Evolutionary conservation across 2,113 vertebrate genomes (phyloP), one percentile per base, ranked within the genome.

Genomic region (Tinamus guttatus): DNA sequence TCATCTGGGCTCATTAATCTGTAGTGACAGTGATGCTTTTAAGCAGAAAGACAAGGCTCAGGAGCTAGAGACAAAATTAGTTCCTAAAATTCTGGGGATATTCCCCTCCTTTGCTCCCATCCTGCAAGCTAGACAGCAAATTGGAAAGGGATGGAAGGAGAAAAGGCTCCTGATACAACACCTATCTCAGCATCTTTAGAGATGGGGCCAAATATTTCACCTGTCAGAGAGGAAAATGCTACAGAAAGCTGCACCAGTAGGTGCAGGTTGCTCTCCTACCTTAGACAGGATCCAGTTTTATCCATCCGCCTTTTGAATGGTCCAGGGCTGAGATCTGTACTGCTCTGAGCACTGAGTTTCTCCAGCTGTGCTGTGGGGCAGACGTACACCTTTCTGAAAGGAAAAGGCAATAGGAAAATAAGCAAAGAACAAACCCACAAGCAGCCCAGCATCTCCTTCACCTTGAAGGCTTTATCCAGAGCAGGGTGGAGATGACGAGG

Each of bases 11-110:
- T 82, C 0, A 0, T 51, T n/a, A 65, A n/a, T 4, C 21, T 15
- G 4, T 16, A 32, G 24, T 36, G 2, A 2, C 2, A 1, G 7
- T 3, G 2, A 7, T 8, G 15, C 5, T 16, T 45, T 32, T 51
- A 73, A 41, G 54, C 24, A 45, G 24, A 54, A 59, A 49, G 13
- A 47, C 7, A 34, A 9, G 27, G 25, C 32, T 43, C 49, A 27
- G 63, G 6, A 69, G 15, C 2, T 2, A 1, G 34, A n/a, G 1
- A 1, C 17, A 47, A 62, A 49, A 43, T 36, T 2, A 4, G 24
- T 69, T 59, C 73, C 77, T 36, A 9, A 49, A 70, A 62, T 62
- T 38, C 56, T 38, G 11, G 13, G 7, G 58, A 3, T 32, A 7
- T 19, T 63, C 54, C 36, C 43, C 47, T 45, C 43, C 27, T 54